phyloP scores from a whole-genome alignment of 1,140 invertebrate species.

The Plutomurus gul region DNA sequence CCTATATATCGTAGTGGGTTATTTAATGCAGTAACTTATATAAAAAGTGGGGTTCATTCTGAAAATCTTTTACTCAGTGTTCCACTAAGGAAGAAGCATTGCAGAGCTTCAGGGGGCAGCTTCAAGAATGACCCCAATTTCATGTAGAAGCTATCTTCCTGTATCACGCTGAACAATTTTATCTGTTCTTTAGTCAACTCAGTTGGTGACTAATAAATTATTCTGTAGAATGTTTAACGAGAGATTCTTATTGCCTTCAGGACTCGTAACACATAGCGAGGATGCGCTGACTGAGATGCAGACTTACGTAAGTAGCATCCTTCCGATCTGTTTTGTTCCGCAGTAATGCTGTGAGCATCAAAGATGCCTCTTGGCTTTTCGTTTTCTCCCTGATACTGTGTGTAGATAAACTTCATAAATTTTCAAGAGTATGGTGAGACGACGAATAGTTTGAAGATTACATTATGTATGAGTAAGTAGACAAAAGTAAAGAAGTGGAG shows the following conservation, averaged over 20 bases:
- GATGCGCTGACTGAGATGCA: too few species aligned
- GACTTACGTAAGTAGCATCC: neutral
- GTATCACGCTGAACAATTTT: constrained; percentile 38
- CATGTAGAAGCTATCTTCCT: constrained; percentile 22
- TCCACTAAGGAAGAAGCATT: constrained; percentile 12
- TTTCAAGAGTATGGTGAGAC: too few species aligned
- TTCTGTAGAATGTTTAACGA: constrained; percentile 34
- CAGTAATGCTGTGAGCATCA: too few species aligned
- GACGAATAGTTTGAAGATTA: too few species aligned
- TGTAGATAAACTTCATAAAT: too few species aligned
- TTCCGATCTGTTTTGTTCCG: neutral
- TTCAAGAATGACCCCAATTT: constrained; percentile 39
- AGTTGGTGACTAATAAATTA: constrained; percentile 50
- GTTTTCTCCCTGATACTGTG: too few species aligned
- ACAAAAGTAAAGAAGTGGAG: too few species aligned
- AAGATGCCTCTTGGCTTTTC: too few species aligned
- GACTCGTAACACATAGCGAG: too few species aligned
- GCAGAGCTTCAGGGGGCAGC: constrained; percentile 25
- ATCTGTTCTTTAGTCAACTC: constrained; percentile 38
- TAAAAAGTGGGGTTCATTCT: constrained; percentile 16
- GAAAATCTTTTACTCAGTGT: neutral
- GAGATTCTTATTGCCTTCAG: constrained; percentile 14
- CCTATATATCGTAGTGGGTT: neutral
- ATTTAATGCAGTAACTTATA: constrained; percentile 11
- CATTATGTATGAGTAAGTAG: too few species aligned